Base-by-base conservation (phyloP, 1,140 invertebrate genomes). In the Heliconius hewitsoni region DNA sequence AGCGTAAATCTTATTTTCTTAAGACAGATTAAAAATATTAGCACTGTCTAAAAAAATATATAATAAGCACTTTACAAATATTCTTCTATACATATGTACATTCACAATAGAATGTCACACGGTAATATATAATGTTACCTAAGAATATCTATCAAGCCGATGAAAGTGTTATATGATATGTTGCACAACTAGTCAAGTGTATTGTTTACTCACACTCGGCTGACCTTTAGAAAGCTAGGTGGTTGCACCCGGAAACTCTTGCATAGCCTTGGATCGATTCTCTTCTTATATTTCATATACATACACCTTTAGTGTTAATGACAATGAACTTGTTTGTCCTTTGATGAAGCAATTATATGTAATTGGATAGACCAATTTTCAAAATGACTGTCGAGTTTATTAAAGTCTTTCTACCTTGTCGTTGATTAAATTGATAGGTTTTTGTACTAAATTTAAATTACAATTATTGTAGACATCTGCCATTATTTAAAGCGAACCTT, bases 161-260 rank as follows among this genome's bases (percentile, higher is more conserved):
- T 50, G 79, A 83, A 81, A 83, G 78, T 82, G 80, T 83, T 74
- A 79, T 76, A 57, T 60, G 82, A 72, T 73, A 73, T 37, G 66
- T 76, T 73, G 75, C 82, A 73, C 73, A 78, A 73, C 71, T n/a
- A 39, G 60, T 42, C 80, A 81, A 74, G 76, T 75, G 74, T 79
- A 78, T 80, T 77, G 80, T 81, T 79, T 77, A 83, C 70, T n/a
- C 42, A 74, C 79, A 80, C 79, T 80, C 74, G 71, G 71, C 66
- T 84, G 84, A 84, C 84, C 83, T 81, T 76, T 84, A 84, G 84
- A 86, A 84, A 86, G 83, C 81, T 79, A 55, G 74, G 81, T 79
- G 76, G 80, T 78, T 55, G 80, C 79, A 79, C 79, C 77, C 81
- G 81, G 81, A 79, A 78, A 74, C 55, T 71, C 74, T 70, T 16